These are phyloP conservation scores for Fukomys damarensis DNA, from an alignment of 2,113 vertebrate species.

Conservation along the genomic window DNA sequence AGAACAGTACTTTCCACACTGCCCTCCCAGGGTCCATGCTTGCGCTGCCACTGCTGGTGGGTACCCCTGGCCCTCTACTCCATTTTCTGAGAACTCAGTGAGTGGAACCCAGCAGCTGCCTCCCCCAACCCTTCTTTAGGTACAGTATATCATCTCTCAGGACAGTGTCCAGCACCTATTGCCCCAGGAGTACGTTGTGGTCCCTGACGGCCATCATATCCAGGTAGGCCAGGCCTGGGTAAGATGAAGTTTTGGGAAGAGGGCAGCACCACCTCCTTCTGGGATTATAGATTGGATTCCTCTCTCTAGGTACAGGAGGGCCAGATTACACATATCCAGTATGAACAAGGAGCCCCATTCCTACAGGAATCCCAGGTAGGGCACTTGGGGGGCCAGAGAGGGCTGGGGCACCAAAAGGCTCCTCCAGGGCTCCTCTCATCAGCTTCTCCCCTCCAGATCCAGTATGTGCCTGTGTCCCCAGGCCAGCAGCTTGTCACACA, in stretches of 20 bases:
- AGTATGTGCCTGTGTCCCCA: conserved; percentile 93
- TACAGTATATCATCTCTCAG: conserved; percentile 98
- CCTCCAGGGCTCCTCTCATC: neutral
- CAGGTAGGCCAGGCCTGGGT: conserved; percentile 88
- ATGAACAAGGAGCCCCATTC: conserved; percentile 93
- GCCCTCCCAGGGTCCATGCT: neutral
- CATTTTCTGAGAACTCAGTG: neutral
- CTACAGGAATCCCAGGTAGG: conserved; percentile 94
- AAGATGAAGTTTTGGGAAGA: rapidly evolving
- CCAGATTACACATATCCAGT: conserved; percentile 97
- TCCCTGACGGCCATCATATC: conserved; percentile 96
- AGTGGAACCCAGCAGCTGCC: neutral
- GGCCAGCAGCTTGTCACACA: conserved; percentile 94
- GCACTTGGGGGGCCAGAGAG: too few species aligned
- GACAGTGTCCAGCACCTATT: conserved; percentile 95
- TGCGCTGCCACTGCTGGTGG: too few species aligned
- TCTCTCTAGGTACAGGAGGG: conserved; percentile 93
- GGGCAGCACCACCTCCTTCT: neutral
- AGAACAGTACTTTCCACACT: neutral
- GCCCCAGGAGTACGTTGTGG: conserved; percentile 96
- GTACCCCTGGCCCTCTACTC: neutral
- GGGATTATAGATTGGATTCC: neutral
- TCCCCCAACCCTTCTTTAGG: conserved; percentile 82
- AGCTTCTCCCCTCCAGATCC: conserved; percentile 88
- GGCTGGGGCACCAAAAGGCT: rapidly evolving